These are phyloP conservation scores for Excalfactoria chinensis DNA, from an alignment of 2,113 vertebrate species.

Conservation along the genomic window DNA sequence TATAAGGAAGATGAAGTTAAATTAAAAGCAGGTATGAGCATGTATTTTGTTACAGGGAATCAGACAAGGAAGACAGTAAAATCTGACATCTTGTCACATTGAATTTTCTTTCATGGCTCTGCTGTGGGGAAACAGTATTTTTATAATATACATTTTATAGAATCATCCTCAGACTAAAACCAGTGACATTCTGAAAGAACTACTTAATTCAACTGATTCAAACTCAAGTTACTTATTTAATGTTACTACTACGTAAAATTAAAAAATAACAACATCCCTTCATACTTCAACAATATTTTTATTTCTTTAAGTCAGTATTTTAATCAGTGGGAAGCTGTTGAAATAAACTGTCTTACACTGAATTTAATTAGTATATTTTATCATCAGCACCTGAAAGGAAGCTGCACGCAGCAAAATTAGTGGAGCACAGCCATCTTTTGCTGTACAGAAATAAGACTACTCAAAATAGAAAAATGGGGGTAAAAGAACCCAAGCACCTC, in stretches of 20 bases:
- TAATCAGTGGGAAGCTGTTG: not conserved
- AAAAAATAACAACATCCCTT: conserved; percentile 40
- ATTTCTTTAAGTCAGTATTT: not conserved
- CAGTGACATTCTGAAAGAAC: conserved; percentile 62
- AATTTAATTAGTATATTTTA: conserved; percentile 15
- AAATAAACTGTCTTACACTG: not conserved
- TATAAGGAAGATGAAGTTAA: conserved; percentile 69
- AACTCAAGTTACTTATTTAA: conserved; percentile 55
- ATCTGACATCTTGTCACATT: conserved; percentile 70
- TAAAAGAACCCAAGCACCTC: not conserved
- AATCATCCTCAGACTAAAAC: conserved; percentile 61
- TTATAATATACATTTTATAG: conserved; percentile 70
- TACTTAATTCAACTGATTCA: conserved; percentile 51
- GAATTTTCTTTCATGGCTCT: conserved; percentile 67
- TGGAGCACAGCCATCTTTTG: not conserved
- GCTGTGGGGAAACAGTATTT: conserved; percentile 64
- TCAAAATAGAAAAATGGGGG: not conserved
- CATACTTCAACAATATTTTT: conserved; percentile 22
- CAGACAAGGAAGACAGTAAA: conserved; percentile 66
- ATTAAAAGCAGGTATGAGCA: conserved; percentile 79
- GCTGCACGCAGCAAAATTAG: not conserved
- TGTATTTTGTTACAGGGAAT: conserved; percentile 75
- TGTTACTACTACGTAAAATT: conserved; percentile 56
- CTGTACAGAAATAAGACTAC: not conserved
- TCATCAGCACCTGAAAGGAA: conserved; percentile 31